Base-by-base conservation (phyloP, 2,888 invertebrate species). In the Pseudococcus viburni region DNA sequence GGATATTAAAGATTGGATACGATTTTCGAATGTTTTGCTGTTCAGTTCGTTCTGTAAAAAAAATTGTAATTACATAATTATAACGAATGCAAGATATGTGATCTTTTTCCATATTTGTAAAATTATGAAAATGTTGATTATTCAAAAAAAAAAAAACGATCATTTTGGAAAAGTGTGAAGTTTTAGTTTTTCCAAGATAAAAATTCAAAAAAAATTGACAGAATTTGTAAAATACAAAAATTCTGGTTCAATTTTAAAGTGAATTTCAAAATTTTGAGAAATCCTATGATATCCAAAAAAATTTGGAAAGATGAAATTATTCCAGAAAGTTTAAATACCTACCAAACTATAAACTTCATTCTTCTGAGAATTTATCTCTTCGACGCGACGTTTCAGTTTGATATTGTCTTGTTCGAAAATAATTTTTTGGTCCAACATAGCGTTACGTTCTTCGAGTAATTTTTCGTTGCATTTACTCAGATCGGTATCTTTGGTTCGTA, bases 341-440 rank as follows among this genome's bases (percentile, higher is more conserved):
- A 88, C 88, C 48, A 88, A 83, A 33, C 22, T 51, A 39, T 88
- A 88, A 12, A 88, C 39, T 83, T 88, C 88, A 51, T 59, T 51
- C 39, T 88, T 88, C 22, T 88, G 80, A n/a, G 8, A 12, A 5
- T 59, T 48, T 11, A 88, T 4, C 26, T 88, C 88, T 8, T 88
- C 88, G 0, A 88, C 33, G 11, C 83, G 88, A 33, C 55, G 51
- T 59, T 88, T 73, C 2, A 83, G 15, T 15, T 83, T 88, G 59
- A 59, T 51, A 51, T 88, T 88, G 12, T 88, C 80, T 42, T 73
- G 86, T 26, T 86, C 46, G 15, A 86, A 73, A 3, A 48, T 86
- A 3, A 83, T 83, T 19, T 83, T 83, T 46, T 83, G 80, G 17
- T 83, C 80, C 22, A 83, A 5, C 80, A 83, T 83, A 0, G 80